Evolutionary conservation across 2,113 vertebrate genomes (phyloP), one percentile per base, ranked within the genome.

Genomic region (Pomatorhinus ruficollis): DNA sequence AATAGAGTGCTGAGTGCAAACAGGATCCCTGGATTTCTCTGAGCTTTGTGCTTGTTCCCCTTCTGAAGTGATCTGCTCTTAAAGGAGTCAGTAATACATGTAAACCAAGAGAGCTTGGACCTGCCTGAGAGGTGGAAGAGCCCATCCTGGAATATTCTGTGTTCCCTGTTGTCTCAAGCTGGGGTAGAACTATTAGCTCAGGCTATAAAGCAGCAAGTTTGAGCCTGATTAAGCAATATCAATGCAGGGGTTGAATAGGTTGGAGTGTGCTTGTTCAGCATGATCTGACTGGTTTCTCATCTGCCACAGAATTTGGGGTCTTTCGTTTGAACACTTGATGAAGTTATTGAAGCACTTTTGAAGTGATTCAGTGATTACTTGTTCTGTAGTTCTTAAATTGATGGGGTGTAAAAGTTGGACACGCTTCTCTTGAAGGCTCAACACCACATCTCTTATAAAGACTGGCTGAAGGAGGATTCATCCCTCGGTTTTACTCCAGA

Each of bases 281-380:
- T 35, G 66, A 16, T 49, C 66, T 64, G 40, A 24, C 37, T 74
- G 9, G 40, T 47, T 93, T 69, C 49, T 91, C n/a, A 35, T 71
- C 30, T 0, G 0, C 39, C 2, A 4, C 81, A 69, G n/a, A 53
- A n/a, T 21, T 31, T 61, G 15, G 30, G 22, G 10, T 85, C 42
- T 84, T 91, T 53, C 4, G 12, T 64, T 27, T 39, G 53, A 74
- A 22, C 9, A 0, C 1, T 69, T 57, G 6, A 9, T 52, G 20
- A 40, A 74, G 37, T 22, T n/a, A 11, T 0, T 81, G 37, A 70
- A 70, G 23, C 42, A 5, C 33, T 75, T 79, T 33, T 45, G 30
- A 49, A 27, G 9, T 1, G 5, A 44, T 87, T 53, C 37, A 16
- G 40, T 61, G 77, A 15, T 40, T 47, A 4, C 16, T 87, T 57